Percentiles rank a stretch among this genome's conserved stretches.
Evolutionary conservation across 2,888 invertebrate species (phyloP).

Genomic region (Ectemnius continuus): DNA sequence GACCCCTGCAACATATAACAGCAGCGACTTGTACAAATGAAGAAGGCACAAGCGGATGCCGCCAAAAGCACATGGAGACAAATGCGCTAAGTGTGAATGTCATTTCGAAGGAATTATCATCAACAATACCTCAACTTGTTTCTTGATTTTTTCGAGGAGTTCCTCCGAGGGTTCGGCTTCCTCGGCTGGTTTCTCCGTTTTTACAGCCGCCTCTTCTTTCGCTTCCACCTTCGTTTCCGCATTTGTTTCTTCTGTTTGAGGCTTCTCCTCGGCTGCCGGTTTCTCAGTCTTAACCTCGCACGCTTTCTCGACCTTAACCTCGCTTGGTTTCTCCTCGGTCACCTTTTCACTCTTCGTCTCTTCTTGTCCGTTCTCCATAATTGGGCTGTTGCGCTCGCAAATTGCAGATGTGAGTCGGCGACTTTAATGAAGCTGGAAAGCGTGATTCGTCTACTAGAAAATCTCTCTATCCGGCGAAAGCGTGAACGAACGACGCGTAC

Average conservation of each 20-base stretch:
- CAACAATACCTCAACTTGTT: slow-evolving; percentile 68
- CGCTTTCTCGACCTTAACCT: neutral
- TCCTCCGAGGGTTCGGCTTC: slow-evolving; percentile 53
- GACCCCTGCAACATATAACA: too few species aligned
- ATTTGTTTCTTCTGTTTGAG: slow-evolving; percentile 16
- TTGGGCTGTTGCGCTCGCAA: neutral
- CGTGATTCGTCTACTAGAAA: too few species aligned
- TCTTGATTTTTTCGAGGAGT: slow-evolving; percentile 64
- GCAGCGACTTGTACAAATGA: too few species aligned
- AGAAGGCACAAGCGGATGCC: too few species aligned
- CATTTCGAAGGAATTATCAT: neutral
- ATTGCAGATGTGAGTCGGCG: too few species aligned
- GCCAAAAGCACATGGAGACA: too few species aligned
- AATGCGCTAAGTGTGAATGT: too few species aligned
- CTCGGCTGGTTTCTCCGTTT: too few species aligned
- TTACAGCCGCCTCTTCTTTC: too few species aligned
- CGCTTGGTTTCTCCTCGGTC: slow-evolving; percentile 18
- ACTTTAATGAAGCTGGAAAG: too few species aligned
- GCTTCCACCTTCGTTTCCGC: neutral
- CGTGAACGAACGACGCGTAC: slow-evolving; percentile 20
- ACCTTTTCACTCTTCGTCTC: slow-evolving; percentile 38
- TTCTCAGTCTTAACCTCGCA: slow-evolving; percentile 54
- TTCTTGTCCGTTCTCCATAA: slow-evolving; percentile 65
- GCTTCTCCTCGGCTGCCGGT: slow-evolving; percentile 25
- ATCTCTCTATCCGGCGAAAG: slow-evolving; percentile 9